These are phyloP conservation scores for Phallusia fumigata DNA, from an alignment of 23 tunicate genomes.

Conservation along the genomic window DNA sequence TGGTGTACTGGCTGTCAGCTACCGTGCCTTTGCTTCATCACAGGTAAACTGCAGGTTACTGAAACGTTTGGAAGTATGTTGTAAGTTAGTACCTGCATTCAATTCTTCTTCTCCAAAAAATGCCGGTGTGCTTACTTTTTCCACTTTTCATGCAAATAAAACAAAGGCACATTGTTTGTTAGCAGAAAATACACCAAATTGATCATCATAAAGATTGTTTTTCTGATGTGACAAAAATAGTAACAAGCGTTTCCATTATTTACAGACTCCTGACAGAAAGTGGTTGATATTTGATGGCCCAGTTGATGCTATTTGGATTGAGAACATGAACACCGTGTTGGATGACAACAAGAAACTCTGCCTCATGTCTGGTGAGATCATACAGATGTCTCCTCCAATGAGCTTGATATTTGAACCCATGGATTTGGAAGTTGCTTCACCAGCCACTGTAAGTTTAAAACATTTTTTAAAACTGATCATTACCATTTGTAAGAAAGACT, in stretches of 20 bases:
- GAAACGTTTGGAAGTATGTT: too few species aligned
- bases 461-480: too few species aligned
- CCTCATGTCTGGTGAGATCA: constrained; percentile 98
- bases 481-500: too few species aligned
- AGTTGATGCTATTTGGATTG: constrained; percentile 98
- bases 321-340: constrained; percentile 99
- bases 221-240: too few species aligned
- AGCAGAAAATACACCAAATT: too few species aligned
- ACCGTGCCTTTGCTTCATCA: constrained; percentile 88
- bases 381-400: constrained; percentile 93
- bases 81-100: too few species aligned
- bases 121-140: too few species aligned
- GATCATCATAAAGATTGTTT: too few species aligned
- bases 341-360: constrained; percentile 99
- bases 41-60: constrained; percentile 34
- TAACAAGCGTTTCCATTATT: not conserved
- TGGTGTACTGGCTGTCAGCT: constrained; percentile 93
- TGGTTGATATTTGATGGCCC: constrained; percentile 99
- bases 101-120: too few species aligned
- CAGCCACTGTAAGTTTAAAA: constrained; percentile 72
- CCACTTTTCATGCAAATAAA: too few species aligned
- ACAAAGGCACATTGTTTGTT: too few species aligned
- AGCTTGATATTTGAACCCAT: constrained; percentile 96
- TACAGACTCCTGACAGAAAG: constrained; percentile 93
- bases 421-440: constrained; percentile 98